These are phyloP conservation scores for Hyperoplus immaculatus DNA, from an alignment of 2,797 vertebrate species.

Conservation along the genomic window DNA sequence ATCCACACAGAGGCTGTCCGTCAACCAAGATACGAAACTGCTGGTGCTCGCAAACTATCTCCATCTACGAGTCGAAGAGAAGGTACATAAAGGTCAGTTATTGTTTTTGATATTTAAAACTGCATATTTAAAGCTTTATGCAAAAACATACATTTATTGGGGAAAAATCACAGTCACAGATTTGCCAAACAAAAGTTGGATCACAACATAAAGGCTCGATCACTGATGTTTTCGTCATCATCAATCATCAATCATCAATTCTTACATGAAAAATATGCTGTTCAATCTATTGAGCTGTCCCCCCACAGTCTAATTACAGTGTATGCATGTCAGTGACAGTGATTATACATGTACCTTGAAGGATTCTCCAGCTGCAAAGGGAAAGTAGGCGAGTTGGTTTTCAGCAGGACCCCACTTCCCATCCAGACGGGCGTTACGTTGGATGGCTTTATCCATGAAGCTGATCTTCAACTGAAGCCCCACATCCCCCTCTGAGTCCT, in stretches of 20 bases:
- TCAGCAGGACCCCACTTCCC: slow-evolving; percentile 91
- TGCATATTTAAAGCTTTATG: not conserved
- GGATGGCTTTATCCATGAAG: slow-evolving; percentile 89
- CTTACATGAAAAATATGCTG: not conserved
- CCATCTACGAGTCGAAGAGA: slow-evolving; percentile 85
- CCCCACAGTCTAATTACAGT: too few species aligned
- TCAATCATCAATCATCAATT: not conserved
- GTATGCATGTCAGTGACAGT: not conserved
- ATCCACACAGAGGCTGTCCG: slow-evolving; percentile 91
- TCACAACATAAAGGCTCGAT: not conserved
- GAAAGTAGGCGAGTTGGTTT: slow-evolving; percentile 91
- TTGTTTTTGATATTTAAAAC: not conserved
- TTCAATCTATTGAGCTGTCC: not conserved
- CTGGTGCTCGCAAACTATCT: slow-evolving; percentile 94
- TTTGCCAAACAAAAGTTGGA: not conserved
- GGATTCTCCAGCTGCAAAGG: slow-evolving; percentile 89
- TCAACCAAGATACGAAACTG: slow-evolving; percentile 93
- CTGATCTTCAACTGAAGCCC: slow-evolving; percentile 89
- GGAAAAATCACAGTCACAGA: not conserved
- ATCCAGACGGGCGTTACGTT: slow-evolving; percentile 88
- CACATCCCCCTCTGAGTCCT: slow-evolving; percentile 85
- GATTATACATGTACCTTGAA: slow-evolving; percentile 86
- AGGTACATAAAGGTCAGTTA: not conserved
- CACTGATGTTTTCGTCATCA: too few species aligned
- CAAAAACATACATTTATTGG: not conserved